Evolutionary conservation across 2,888 invertebrate species (phyloP).

Genomic region (Spialia ferax): DNA sequence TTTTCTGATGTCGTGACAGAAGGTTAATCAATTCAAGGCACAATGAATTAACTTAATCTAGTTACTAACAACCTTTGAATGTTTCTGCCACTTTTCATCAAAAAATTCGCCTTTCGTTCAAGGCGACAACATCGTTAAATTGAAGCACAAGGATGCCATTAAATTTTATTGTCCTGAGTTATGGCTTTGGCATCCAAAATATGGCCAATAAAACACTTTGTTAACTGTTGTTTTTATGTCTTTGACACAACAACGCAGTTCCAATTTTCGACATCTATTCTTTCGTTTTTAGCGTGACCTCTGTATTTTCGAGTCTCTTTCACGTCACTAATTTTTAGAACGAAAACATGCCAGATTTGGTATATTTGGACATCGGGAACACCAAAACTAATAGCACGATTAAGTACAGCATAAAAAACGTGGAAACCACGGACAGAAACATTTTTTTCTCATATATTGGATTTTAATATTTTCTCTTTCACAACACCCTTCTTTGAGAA

Average conservation of each 20-base stretch:
- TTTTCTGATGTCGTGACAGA: not conserved
- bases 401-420: constrained; percentile 73
- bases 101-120: not conserved
- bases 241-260: not conserved
- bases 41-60: not conserved
- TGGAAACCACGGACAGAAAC: constrained; percentile 65
- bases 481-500: not conserved
- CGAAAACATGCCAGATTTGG: constrained; percentile 47
- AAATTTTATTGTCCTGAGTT: constrained; percentile 14
- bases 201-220: constrained; percentile 3
- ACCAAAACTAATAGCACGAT: constrained; percentile 70
- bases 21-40: constrained; percentile 3
- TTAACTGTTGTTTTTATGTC: constrained; percentile 4
- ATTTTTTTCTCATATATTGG: constrained; percentile 44
- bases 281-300: not conserved
- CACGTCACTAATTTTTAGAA: constrained; percentile 19
- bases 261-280: not conserved
- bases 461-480: not conserved
- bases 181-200: constrained; percentile 4
- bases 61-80: not conserved
- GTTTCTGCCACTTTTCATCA: constrained; percentile 1
- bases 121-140: not conserved
- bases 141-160: not conserved
- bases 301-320: not conserved
- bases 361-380: constrained; percentile 76